These are phyloP conservation scores for Acanthis flammea DNA, from an alignment of 2,797 vertebrate genomes.

Conservation along the genomic window DNA sequence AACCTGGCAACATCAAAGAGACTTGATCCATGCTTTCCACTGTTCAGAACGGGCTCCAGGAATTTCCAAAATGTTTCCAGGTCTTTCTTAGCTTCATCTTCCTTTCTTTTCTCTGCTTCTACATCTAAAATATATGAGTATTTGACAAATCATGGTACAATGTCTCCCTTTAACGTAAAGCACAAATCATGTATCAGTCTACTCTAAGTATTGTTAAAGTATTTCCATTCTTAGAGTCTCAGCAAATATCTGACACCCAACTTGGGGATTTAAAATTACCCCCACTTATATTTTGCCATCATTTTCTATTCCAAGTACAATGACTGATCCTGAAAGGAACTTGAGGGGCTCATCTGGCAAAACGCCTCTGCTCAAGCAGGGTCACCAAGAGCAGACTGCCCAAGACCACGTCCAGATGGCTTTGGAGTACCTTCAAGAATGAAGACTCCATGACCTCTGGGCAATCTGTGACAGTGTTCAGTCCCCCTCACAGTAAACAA, in stretches of 20 bases:
- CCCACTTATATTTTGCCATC: background rate
- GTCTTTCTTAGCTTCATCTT: slow-evolving; percentile 48
- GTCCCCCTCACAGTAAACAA: background rate
- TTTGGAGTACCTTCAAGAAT: background rate
- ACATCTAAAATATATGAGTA: slow-evolving; percentile 30
- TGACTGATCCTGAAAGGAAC: background rate
- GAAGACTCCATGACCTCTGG: background rate
- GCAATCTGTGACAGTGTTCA: background rate
- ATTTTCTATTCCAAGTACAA: background rate
- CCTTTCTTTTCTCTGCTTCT: slow-evolving; percentile 65
- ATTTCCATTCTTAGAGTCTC: background rate
- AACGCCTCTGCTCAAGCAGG: background rate
- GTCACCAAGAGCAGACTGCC: background rate
- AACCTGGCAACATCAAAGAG: slow-evolving; percentile 83
- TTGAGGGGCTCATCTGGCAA: background rate
- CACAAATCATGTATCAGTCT: background rate
- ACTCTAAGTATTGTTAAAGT: background rate
- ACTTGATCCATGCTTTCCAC: slow-evolving; percentile 75
- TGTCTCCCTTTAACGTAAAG: background rate
- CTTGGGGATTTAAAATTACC: background rate
- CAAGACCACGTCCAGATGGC: background rate
- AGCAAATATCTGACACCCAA: background rate
- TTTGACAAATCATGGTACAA: background rate
- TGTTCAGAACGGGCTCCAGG: slow-evolving; percentile 82
- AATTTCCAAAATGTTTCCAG: slow-evolving; percentile 87